Base-by-base conservation (phyloP, 2,113 vertebrate species). In the Felis chaus region DNA sequence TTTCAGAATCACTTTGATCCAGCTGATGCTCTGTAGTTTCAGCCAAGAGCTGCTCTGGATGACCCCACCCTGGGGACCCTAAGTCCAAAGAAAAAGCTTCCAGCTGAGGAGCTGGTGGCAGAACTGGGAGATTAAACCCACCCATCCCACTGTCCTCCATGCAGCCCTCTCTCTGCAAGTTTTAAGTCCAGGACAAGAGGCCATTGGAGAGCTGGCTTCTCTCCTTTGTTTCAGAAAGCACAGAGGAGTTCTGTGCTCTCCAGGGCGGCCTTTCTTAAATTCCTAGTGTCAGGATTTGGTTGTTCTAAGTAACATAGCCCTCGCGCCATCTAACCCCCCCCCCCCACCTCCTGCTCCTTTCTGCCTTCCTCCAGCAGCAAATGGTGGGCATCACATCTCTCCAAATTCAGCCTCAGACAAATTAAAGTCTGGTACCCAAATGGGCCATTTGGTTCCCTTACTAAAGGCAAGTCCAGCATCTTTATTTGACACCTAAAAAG, bases 361-460 rank as follows among this genome's bases (percentile, higher is more conserved):
- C 13, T 33, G 50, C 15, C 63, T 83, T 41, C 19, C 16, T 3
- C 50, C 83, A 90, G 23, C 68, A 87, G 33, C 74, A 87, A 87
- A 36, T 6, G 12, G 18, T 27, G 2, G 50, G 13, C 3, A 5
- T 61, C 57, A n/a, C 33, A 14, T 57, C 12, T 92, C 84, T 92
- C 88, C 91, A 95, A 36, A 19, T 33, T 89, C 69, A 91, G 65
- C 19, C 21, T 55, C 73, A 66, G 41, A 81, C 48, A 73, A 53
- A 79, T 87, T 89, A 55, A 89, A 94, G 41, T 68, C 90, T 95
- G 45, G 13, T 45, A 39, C 81, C 89, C 94, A 76, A 65, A 80
- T 57, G 27, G 7, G 1, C 57, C 21, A 3, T 87, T 95, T 65
- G 76, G n/a, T 87, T 83, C 33, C 73, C 66, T 90, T 66, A 15